Conservation (phyloP, 2,888 invertebrate genomes). For the Limnephilus lunatus region DNA sequence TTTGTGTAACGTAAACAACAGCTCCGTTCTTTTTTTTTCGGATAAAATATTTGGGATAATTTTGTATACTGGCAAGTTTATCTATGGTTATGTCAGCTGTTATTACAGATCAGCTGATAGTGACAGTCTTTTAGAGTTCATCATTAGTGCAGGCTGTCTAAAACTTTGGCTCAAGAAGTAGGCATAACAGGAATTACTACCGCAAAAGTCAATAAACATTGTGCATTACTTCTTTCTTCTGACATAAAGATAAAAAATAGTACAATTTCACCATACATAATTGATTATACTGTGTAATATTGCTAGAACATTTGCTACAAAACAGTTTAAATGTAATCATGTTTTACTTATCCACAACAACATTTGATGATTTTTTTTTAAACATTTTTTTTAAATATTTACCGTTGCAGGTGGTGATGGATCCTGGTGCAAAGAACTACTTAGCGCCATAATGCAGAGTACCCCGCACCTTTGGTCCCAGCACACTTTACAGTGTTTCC, state of each 20-base stretch:
- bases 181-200: too few species aligned
- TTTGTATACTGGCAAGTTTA: too few species aligned
- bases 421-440: conserved; percentile 92
- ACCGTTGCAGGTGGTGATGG: conserved; percentile 76
- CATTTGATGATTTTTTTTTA: not conserved
- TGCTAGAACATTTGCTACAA: not conserved
- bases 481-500: conserved; percentile 94
- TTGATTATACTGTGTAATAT: not conserved
- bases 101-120: too few species aligned
- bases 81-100: too few species aligned
- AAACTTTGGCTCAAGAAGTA: too few species aligned
- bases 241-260: not conserved
- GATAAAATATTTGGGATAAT: too few species aligned
- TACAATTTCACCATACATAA: too few species aligned
- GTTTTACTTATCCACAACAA: not conserved
- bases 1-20: too few species aligned
- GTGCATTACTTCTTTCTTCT: not conserved
- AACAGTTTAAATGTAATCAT: not conserved
- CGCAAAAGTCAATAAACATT: not conserved
- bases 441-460: conserved; percentile 93
- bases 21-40: too few species aligned
- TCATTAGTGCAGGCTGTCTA: too few species aligned
- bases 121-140: too few species aligned
- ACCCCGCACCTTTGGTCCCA: conserved; percentile 98
- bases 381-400: not conserved